phyloP scores from a whole-genome alignment of 2,888 invertebrate species.

The Andrena praecox region DNA sequence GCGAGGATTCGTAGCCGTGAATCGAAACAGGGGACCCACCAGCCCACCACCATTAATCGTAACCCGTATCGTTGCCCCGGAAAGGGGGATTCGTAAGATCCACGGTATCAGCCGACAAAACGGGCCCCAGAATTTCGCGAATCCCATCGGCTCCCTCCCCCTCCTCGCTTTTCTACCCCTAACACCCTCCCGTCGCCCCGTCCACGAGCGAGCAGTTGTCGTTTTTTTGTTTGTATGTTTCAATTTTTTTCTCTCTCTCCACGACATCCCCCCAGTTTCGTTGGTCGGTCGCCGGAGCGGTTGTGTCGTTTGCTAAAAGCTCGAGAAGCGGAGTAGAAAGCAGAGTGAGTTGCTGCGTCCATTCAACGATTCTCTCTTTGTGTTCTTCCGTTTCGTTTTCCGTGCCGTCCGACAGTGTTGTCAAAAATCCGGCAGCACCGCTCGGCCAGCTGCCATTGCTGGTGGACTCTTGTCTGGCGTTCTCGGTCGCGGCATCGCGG shows the following conservation, averaged over 20 bases:
- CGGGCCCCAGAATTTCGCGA: constrained; percentile 28
- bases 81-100: constrained; percentile 3
- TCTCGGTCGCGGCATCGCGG: constrained; percentile 46
- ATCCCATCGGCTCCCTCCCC: constrained; percentile 32
- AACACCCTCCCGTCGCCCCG: constrained; percentile 28
- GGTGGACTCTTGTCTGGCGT: constrained; percentile 61
- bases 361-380: constrained; percentile 67
- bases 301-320: constrained; percentile 56
- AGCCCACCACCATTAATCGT: constrained; percentile 30
- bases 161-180: constrained; percentile 36
- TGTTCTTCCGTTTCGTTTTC: constrained; percentile 55
- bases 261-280: constrained; percentile 54
- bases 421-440: constrained; percentile 80
- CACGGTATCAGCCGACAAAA: not conserved
- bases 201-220: constrained; percentile 65
- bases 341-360: constrained; percentile 41
- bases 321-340: constrained; percentile 25
- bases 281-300: constrained; percentile 47
- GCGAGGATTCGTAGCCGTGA: constrained; percentile 27
- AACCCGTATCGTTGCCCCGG: not conserved
- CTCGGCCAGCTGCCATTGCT: constrained; percentile 80
- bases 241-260: constrained; percentile 56
- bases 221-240: constrained; percentile 64
- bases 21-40: constrained; percentile 5
- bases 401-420: constrained; percentile 74